Evolutionary conservation across 2,113 vertebrate species (phyloP), one percentile per base, ranked within the genome.

Genomic region (Camarhynchus parvulus): DNA sequence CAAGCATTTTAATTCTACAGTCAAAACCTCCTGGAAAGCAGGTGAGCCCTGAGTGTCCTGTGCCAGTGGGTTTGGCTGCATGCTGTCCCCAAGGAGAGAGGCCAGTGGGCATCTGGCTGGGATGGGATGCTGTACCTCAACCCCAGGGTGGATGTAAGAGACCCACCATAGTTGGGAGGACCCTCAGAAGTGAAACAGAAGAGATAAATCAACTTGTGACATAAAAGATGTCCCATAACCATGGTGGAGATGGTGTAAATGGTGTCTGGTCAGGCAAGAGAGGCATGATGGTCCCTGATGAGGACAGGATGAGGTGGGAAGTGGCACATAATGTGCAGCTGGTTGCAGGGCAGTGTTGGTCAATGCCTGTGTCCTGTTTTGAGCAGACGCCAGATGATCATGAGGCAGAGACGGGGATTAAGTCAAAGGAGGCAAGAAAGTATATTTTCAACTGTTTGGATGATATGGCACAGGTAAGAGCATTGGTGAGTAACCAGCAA

Each of bases 381-480:
- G 92, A 84, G 62, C 98, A 99, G 99, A 99, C 99, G 22, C 98
- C 98, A 42, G 99, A 99, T 95, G 99, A 99, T 98, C 99, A 99
- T 59, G 99, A 99, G 97, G 98, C 98, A 88, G 99, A 99, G 97
- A 99, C 99, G 1, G 99, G 99, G 93, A 99, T 99, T 97, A 99
- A 99, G 96, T 99, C 99, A 50, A 99, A 99, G 97, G 99, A 99
- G 97, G 99, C 99, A 75, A 98, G 99, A 93, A 99, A 99, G 97
- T 99, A 99, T 97, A 99, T 99, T 98, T 99, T 99, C 97, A 99
- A 99, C 98, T 99, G 99, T 96, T 96, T 99, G 98, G 99, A 99
- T 97, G 99, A 99, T 69, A 99, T 99, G 99, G 99, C 99, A 58
- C 99, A 99, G 99, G 99, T 99, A 98, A 97, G 97, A 88, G 81